Percentiles rank a stretch among this genome's conserved stretches.
Conservation (phyloP, 2,888 invertebrate genomes). For the Scaptomyza polygonia region DNA sequence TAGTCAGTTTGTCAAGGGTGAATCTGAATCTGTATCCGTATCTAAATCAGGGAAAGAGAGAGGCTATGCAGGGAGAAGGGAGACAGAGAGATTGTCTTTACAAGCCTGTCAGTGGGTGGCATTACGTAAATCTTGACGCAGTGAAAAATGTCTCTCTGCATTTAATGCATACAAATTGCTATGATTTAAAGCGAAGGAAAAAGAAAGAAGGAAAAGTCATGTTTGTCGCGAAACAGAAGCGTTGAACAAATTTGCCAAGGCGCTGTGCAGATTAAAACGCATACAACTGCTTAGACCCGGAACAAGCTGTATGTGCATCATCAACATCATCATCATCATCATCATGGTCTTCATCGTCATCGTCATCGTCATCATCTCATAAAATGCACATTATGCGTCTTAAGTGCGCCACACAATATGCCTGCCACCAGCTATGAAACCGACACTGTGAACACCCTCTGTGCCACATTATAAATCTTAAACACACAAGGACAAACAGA, state of each 20-base stretch:
- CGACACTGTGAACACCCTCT: background rate
- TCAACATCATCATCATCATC: constrained; percentile 4
- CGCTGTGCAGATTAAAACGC: constrained; percentile 58
- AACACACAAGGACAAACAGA: background rate
- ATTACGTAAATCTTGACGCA: constrained; percentile 68
- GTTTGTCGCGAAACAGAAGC: constrained; percentile 29
- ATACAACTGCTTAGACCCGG: constrained; percentile 22
- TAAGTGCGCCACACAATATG: constrained; percentile 52
- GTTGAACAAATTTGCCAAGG: constrained; percentile 58
- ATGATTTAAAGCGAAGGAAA: constrained; percentile 64
- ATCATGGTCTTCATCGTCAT: background rate
- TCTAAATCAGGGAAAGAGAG: constrained; percentile 7
- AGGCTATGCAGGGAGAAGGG: constrained; percentile 4
- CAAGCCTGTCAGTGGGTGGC: constrained; percentile 50
- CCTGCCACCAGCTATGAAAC: constrained; percentile 4
- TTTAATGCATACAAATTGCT: constrained; percentile 79
- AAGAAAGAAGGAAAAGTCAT: constrained; percentile 7
- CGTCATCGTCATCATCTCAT: background rate
- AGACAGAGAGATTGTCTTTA: background rate
- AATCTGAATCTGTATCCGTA: constrained; percentile 34
- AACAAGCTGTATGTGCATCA: constrained; percentile 39
- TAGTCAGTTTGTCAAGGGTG: constrained; percentile 45
- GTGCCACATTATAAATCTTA: constrained; percentile 17
- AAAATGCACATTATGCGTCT: constrained; percentile 46
- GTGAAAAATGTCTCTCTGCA: constrained; percentile 67